phyloP scores from a whole-genome alignment of 92 coral and sea anemone genomes.

The Palythoa grandiflora region DNA sequence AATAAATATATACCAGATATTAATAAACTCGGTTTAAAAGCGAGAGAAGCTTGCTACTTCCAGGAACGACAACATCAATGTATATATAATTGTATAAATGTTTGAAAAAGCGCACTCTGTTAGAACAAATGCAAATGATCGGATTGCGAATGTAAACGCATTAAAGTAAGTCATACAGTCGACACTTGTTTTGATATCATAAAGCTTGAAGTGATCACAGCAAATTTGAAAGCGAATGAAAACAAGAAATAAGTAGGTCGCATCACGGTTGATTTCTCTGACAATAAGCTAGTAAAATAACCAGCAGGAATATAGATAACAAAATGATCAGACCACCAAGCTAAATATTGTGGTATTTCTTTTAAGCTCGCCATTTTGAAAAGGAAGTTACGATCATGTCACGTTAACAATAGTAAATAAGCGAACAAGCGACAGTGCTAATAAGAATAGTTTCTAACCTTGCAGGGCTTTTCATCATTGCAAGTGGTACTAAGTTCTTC shows the following conservation, averaged over 20 bases:
- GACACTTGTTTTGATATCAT: constrained; percentile 45
- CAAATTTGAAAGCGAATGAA: neutral
- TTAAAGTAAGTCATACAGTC: neutral
- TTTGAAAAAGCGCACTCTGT: neutral
- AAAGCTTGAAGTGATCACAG: constrained; percentile 17
- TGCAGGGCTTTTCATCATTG: constrained; percentile 71
- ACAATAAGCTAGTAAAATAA: neutral
- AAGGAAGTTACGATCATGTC: neutral
- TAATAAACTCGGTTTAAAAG: neutral
- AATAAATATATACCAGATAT: neutral
- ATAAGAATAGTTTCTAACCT: constrained; percentile 61
- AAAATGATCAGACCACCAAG: neutral
- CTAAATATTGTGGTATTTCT: neutral
- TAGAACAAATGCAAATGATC: neutral
- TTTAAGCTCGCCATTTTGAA: constrained; percentile 17
- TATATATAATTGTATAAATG: neutral
- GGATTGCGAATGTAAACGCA: constrained; percentile 20
- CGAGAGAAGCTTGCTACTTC: neutral
- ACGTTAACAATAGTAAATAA: neutral
- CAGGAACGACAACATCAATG: too few relatives aligned
- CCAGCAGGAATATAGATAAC: neutral
- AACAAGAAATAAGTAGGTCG: constrained; percentile 12
- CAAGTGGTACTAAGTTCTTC: constrained; percentile 69
- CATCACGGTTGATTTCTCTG: neutral
- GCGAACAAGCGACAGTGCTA: constrained; percentile 14